Conservation (phyloP, 2,113 vertebrate species). For the Hiodon alosoides region DNA sequence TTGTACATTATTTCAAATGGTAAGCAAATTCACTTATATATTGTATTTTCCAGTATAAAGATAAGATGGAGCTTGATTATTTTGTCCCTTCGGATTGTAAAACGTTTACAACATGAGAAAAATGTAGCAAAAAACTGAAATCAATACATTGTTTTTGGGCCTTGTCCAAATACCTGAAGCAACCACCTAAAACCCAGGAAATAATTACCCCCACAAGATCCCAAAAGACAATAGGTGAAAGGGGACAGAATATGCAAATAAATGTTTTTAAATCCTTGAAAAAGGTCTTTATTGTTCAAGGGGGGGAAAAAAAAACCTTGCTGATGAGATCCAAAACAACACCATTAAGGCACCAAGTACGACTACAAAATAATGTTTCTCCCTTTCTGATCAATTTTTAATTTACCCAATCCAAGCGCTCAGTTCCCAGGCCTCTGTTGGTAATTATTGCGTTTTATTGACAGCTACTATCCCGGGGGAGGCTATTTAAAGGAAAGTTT, state of each 20-base stretch:
- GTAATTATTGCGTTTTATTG: slow-evolving; percentile 89
- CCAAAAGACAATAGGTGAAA: slow-evolving; percentile 24
- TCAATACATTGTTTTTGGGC: neutral
- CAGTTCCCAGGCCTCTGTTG: slow-evolving; percentile 67
- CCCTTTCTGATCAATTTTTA: slow-evolving; percentile 72
- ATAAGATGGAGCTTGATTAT: no score
- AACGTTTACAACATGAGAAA: neutral
- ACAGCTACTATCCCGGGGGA: slow-evolving; percentile 75
- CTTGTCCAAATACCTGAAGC: slow-evolving; percentile 2
- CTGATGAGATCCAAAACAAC: slow-evolving; percentile 56
- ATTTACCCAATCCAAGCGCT: slow-evolving; percentile 61
- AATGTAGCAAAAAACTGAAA: neutral
- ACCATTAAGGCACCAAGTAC: slow-evolving; percentile 59
- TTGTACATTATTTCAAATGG: neutral
- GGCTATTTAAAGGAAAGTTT: slow-evolving; percentile 84
- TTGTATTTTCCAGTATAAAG: no score
- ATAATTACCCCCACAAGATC: neutral
- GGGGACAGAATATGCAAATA: slow-evolving; percentile 53
- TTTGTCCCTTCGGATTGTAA: neutral
- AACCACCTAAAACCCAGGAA: slow-evolving; percentile 4
- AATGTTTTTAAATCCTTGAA: neutral
- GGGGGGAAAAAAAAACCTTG: neutral
- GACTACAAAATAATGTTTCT: slow-evolving; percentile 68
- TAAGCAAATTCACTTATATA: no score
- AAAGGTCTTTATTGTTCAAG: neutral